These are phyloP conservation scores for Chironomus tepperi DNA, from an alignment of 1,140 invertebrate genomes.

Conservation along the genomic window DNA sequence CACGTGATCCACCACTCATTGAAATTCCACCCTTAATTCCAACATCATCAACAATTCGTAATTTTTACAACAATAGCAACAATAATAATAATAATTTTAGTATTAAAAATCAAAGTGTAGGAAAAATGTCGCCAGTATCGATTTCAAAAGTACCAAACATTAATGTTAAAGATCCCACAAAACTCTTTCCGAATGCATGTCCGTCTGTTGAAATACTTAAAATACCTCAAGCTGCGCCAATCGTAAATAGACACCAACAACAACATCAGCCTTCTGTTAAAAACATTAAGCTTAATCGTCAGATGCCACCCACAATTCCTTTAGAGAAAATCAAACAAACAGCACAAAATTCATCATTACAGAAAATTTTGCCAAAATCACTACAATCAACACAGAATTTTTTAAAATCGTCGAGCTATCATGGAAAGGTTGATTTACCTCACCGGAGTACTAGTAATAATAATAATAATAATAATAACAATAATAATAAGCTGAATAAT, in stretches of 20 bases:
- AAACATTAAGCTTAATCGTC: constrained; percentile 11
- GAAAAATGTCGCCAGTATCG: not conserved
- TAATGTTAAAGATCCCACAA: constrained; percentile 4
- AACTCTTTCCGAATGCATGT: constrained; percentile 1
- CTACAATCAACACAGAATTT: not conserved
- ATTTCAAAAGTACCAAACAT: constrained; percentile 20
- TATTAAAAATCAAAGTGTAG: not conserved
- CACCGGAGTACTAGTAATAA: not conserved
- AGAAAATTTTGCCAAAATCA: not conserved
- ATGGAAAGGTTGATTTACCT: not conserved
- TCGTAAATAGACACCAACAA: not conserved
- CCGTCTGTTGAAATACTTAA: constrained; percentile 16
- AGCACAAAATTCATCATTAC: not conserved
- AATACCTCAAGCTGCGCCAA: constrained; percentile 15
- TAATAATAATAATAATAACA: too few relatives aligned
- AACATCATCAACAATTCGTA: constrained; percentile 5
- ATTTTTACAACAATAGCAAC: not conserved
- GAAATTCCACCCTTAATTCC: not conserved
- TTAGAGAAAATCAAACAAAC: constrained; percentile 20
- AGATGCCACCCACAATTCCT: constrained; percentile 15
- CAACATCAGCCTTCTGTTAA: not conserved
- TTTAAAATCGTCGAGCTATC: not conserved
- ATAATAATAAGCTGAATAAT: not conserved
- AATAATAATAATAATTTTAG: not conserved
- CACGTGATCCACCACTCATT: not conserved